Conservation (phyloP, 2,797 vertebrate genomes). For the Phylloscopus collybita region DNA sequence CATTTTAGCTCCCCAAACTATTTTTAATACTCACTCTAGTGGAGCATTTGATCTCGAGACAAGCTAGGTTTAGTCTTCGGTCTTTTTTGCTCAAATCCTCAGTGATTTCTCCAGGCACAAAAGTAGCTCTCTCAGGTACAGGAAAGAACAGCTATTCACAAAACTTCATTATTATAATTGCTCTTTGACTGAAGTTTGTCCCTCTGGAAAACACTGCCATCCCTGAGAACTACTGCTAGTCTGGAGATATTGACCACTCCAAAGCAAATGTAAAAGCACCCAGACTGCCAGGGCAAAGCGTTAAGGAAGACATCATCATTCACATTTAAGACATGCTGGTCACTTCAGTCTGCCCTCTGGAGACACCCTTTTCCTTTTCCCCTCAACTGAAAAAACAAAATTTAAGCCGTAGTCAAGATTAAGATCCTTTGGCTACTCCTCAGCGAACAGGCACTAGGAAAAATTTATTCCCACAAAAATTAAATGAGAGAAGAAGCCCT, state of each 20-base stretch:
- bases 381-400: neutral
- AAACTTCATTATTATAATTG: neutral
- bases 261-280: neutral
- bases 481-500: neutral
- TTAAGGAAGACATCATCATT: neutral
- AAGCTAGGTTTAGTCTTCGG: neutral
- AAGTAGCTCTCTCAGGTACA: neutral
- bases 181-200: neutral
- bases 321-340: neutral
- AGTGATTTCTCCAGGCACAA: neutral
- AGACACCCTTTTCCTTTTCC: neutral
- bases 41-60: neutral
- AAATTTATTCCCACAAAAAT: neutral
- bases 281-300: neutral
- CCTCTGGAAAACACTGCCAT: neutral
- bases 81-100: neutral
- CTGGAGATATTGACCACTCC: neutral
- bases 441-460: neutral
- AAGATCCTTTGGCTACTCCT: neutral
- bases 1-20: neutral
- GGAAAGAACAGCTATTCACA: neutral
- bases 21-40: neutral
- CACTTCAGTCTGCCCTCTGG: neutral
- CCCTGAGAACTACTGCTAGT: neutral
- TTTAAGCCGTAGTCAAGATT: neutral